Conservation (phyloP, 2,797 vertebrate species). For the Diceros bicornis region DNA sequence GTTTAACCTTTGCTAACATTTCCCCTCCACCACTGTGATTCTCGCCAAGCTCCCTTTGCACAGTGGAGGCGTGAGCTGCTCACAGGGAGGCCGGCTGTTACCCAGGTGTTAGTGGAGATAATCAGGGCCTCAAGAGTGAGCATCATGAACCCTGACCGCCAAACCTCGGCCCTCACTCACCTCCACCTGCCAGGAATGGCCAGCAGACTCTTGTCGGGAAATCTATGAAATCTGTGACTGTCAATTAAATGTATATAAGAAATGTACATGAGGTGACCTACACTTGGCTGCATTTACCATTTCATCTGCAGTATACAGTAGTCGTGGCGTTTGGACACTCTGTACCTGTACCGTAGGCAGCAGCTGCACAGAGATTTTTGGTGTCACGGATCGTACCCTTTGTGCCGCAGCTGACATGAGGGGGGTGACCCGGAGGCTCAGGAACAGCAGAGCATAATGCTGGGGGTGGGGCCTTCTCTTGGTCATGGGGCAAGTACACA, state of each 20-base stretch:
- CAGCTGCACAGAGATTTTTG: not conserved
- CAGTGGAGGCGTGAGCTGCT: constrained; percentile 11
- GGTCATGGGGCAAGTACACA: not conserved
- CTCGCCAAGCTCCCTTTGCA: not conserved
- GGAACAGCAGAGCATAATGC: not conserved
- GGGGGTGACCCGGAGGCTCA: constrained; percentile 50
- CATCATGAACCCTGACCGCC: constrained; percentile 52
- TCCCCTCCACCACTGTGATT: constrained; percentile 21
- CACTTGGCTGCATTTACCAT: not conserved
- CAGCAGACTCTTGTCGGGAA: not conserved
- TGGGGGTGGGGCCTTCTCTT: not conserved
- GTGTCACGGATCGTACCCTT: not conserved
- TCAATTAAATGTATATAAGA: not conserved
- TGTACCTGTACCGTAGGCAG: not conserved
- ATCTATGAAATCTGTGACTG: not conserved
- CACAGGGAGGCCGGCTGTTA: constrained; percentile 69
- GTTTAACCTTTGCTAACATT: constrained; percentile 73
- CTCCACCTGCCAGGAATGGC: not conserved
- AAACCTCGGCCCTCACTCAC: not conserved
- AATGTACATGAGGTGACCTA: fast-evolving
- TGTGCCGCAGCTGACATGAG: not conserved
- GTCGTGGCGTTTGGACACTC: fast-evolving
- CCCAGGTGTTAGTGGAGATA: constrained; percentile 29
- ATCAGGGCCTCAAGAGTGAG: not conserved
- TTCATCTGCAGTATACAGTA: not conserved